A percentile compares a stretch with the other conserved stretches of the same genome.
These are phyloP conservation scores for Pachyseris speciosa DNA, from an alignment of 64 coral and sea anemone genomes.

Conservation along the genomic window DNA sequence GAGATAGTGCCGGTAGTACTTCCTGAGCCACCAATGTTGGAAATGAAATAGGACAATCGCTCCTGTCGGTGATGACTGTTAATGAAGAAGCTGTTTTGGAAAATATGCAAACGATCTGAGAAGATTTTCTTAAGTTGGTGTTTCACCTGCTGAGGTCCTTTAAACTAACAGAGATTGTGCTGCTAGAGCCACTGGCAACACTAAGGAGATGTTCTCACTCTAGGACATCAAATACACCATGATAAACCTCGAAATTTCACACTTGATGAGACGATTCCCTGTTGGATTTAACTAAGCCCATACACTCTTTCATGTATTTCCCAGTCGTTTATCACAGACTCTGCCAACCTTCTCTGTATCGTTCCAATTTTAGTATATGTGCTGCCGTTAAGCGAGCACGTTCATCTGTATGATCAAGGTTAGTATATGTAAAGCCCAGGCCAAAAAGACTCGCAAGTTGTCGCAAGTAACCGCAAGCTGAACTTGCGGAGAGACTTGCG, in stretches of 20 bases:
- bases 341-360: slow-evolving; percentile 24
- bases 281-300: too few relatives aligned
- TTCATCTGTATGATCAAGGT: neutral
- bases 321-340: too few relatives aligned
- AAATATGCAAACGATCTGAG: slow-evolving; percentile 38
- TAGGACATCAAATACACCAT: slow-evolving; percentile 16
- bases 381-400: neutral
- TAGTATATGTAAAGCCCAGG: neutral
- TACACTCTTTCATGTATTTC: too few relatives aligned
- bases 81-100: slow-evolving; percentile 21
- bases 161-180: slow-evolving; percentile 64
- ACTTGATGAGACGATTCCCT: too few relatives aligned
- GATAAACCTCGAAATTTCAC: slow-evolving; percentile 41
- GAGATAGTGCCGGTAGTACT: slow-evolving; percentile 39
- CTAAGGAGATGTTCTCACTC: neutral
- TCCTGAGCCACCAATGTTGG: slow-evolving; percentile 59
- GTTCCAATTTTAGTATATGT: slow-evolving; percentile 8
- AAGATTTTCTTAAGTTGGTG: neutral
- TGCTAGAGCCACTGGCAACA: neutral
- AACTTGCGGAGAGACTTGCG: too few relatives aligned
- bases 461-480: too few relatives aligned
- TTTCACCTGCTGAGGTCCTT: slow-evolving; percentile 20
- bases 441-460: too few relatives aligned
- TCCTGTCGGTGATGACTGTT: slow-evolving; percentile 49
- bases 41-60: slow-evolving; percentile 49